Conservation (phyloP, 2,113 vertebrate species). For the Cyphomyrus plagiostoma region DNA sequence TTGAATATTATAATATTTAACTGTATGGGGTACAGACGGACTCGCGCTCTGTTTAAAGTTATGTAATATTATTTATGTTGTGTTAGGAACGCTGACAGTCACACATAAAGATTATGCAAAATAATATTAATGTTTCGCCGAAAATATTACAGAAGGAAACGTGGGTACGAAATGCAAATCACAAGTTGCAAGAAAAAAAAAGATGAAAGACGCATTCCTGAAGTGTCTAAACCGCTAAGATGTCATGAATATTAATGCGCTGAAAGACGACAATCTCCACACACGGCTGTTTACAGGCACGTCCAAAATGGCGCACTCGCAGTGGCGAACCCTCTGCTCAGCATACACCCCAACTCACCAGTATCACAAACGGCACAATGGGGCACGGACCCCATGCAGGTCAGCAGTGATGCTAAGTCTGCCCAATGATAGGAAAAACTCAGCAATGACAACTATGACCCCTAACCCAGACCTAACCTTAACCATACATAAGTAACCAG, state of each 20-base stretch:
- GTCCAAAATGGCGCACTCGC: slow-evolving; percentile 45
- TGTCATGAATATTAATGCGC: slow-evolving; percentile 67
- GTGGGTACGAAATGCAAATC: slow-evolving; percentile 41
- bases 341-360: slow-evolving; percentile 38
- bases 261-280: slow-evolving; percentile 63
- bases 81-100: slow-evolving; percentile 14
- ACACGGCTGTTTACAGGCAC: slow-evolving; percentile 63
- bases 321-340: slow-evolving; percentile 52
- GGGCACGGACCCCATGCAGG: slow-evolving; percentile 23
- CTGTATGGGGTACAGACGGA: slow-evolving; percentile 25
- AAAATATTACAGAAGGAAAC: slow-evolving; percentile 42
- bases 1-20: slow-evolving; percentile 22
- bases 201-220: slow-evolving; percentile 34
- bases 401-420: slow-evolving; percentile 26
- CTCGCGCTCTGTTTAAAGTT: slow-evolving; percentile 20
- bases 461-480: neutral
- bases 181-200: slow-evolving; percentile 30
- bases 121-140: slow-evolving; percentile 34
- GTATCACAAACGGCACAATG: slow-evolving; percentile 47
- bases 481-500: neutral
- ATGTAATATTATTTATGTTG: slow-evolving; percentile 30
- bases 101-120: slow-evolving; percentile 20
- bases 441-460: no score
- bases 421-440: neutral
- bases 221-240: slow-evolving; percentile 61